phyloP scores from a whole-genome alignment of 2,888 invertebrate species.

The Prosapia bicincta region DNA sequence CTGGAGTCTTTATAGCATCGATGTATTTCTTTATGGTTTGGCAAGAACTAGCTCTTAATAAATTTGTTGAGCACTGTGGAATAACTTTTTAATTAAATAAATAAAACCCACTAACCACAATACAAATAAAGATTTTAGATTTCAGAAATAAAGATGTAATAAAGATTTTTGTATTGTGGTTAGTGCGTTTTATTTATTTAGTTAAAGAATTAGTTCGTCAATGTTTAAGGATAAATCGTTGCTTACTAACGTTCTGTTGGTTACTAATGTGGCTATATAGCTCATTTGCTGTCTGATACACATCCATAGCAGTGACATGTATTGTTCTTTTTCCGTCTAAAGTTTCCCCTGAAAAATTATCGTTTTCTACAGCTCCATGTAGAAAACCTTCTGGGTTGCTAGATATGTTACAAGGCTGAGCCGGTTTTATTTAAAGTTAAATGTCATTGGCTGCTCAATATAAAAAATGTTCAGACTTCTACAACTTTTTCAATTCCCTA shows the following conservation, averaged over 20 bases:
- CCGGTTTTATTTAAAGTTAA: background rate
- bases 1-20: background rate
- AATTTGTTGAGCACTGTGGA: too few species aligned
- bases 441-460: background rate
- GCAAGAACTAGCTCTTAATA: too few species aligned
- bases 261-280: background rate
- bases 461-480: background rate
- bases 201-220: too few species aligned
- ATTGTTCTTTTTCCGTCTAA: constrained; percentile 8
- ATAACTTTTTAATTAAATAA: too few species aligned
- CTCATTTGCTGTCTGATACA: background rate
- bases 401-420: background rate
- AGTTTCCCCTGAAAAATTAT: constrained; percentile 5
- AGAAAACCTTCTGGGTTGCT: background rate
- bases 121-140: background rate
- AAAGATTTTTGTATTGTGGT: too few species aligned
- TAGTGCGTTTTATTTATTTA: too few species aligned
- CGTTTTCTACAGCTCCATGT: constrained; percentile 4
- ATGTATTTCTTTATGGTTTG: background rate
- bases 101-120: too few species aligned
- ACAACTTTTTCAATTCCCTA: background rate
- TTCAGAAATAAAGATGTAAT: background rate
- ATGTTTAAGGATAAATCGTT: too few species aligned
- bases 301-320: constrained; percentile 7
- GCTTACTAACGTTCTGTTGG: too few species aligned